A percentile compares a stretch with the other conserved stretches of the same genome.
phyloP scores from a whole-genome alignment of 2,888 invertebrate genomes.

The Octodonta nipae region DNA sequence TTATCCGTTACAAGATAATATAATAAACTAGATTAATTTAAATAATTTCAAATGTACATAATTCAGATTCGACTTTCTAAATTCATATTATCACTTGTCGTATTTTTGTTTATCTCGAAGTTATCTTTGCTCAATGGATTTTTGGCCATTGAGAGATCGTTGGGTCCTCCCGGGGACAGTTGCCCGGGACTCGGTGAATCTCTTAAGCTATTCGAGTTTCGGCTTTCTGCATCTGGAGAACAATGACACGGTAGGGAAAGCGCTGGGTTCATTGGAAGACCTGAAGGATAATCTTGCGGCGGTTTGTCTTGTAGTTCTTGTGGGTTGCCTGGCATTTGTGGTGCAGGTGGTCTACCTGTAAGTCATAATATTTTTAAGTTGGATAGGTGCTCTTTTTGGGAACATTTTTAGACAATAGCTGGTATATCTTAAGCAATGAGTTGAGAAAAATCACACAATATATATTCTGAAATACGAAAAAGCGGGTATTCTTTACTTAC shows the following conservation, averaged over 20 bases:
- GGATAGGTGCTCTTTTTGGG: too few relatives aligned
- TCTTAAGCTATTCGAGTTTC: constrained; percentile 21
- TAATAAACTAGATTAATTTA: too few relatives aligned
- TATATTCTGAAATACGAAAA: too few relatives aligned
- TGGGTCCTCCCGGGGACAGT: constrained; percentile 30
- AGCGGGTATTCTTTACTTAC: too few relatives aligned
- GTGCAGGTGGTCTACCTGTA: constrained; percentile 20
- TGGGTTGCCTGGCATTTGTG: constrained; percentile 13
- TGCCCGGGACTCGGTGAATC: constrained; percentile 27
- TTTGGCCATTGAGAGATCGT: constrained; percentile 29
- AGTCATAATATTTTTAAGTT: too few relatives aligned
- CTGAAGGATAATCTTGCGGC: constrained; percentile 20
- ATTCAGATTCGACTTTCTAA: too few relatives aligned
- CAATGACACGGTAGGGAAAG: constrained; percentile 26
- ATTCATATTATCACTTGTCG: too few relatives aligned
- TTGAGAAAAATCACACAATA: too few relatives aligned
- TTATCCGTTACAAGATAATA: too few relatives aligned
- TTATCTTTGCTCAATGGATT: constrained; percentile 11
- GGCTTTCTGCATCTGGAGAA: constrained; percentile 26
- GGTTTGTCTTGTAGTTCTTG: constrained; percentile 13
- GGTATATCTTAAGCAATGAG: too few relatives aligned
- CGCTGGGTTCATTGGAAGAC: constrained; percentile 16
- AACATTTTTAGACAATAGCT: too few relatives aligned
- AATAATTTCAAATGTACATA: too few relatives aligned
- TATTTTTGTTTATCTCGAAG: constrained; percentile 10